Evolutionary conservation across 2,113 vertebrate genomes (phyloP), one percentile per base, ranked within the genome.

Genomic region (Epinephelus fuscoguttatus): DNA sequence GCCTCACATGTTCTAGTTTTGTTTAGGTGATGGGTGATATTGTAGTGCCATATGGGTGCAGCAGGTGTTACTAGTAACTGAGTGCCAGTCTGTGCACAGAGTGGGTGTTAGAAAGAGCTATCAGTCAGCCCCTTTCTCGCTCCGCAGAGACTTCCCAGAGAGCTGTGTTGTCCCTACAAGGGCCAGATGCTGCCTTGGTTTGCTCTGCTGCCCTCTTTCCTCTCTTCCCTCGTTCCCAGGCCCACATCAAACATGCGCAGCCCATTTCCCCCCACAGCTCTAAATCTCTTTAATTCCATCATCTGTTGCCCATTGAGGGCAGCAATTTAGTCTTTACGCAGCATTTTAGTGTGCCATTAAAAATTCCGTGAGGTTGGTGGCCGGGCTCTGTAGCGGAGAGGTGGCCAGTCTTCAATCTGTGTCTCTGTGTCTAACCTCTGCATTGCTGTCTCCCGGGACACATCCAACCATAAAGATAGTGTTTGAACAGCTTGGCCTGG

Each of bases 271-370:
- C 88, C 83, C 80, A 84, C 84, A 80, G 88, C 93, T 89, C 86
- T 94, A 95, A 95, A 95, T 96, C 92, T 95, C 88, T 93, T 93
- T 95, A 92, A 90, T 94, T 94, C 90, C 75, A 88, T 95, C 94
- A 95, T 95, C 94, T 95, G 95, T 92, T 93, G 87, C 89, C 93
- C 89, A 94, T 94, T 94, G 94, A 92, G 93, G 88, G 91, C 85
- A 89, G 88, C 88, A 92, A 90, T 94, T 95, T 93, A 87, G 89
- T 90, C 91, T 94, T 94, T 92, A 94, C 90, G 85, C 83, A 78
- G 91, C 92, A 82, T 94, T 94, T 93, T 93, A 94, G 90, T 92
- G 90, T 88, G 92, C 93, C 89, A 93, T 95, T 94, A 95, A 94
- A 90, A 75, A 90, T 87, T 86, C 88, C 80, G 84, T 87, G 83